Conservation (phyloP, 2,888 invertebrate genomes). For the Catotricha subobsoleta region DNA sequence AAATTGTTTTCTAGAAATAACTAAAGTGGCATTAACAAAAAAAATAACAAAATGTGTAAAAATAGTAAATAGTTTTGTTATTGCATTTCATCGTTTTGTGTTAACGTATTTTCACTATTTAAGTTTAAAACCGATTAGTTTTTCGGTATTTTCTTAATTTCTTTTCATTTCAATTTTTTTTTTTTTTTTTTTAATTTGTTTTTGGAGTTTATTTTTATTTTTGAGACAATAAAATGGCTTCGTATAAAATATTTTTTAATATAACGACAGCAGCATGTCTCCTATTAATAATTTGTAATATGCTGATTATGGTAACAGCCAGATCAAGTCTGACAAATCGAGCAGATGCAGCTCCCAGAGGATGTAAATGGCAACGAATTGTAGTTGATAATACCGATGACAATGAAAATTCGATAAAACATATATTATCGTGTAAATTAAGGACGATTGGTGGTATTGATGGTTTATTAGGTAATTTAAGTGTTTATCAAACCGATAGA, state of each 20-base stretch:
- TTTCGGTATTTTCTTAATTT: too few species aligned
- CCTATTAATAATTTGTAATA: not conserved
- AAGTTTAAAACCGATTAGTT: too few species aligned
- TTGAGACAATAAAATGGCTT: not conserved
- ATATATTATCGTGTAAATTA: constrained; percentile 47
- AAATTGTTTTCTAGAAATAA: too few species aligned
- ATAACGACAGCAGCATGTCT: too few species aligned
- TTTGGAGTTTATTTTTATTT: too few species aligned
- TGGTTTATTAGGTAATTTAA: constrained; percentile 48
- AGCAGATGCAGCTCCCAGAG: constrained; percentile 39
- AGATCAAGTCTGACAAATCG: constrained; percentile 10
- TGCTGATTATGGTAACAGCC: constrained; percentile 6
- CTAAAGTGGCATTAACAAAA: too few species aligned
- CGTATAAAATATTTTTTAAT: not conserved
- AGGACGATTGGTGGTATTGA: constrained; percentile 53
- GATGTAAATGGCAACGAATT: constrained; percentile 54
- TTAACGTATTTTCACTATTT: too few species aligned
- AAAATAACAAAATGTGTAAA: too few species aligned
- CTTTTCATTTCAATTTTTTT: too few species aligned
- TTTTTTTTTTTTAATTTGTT: too few species aligned
- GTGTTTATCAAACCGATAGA: constrained; percentile 46
- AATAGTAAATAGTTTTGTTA: too few species aligned
- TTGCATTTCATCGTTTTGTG: too few species aligned
- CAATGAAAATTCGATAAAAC: constrained; percentile 36
- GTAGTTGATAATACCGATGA: constrained; percentile 11